Evolutionary conservation across 2,888 invertebrate species (phyloP), one percentile per base, ranked within the genome.

Genomic region (Parnassius apollo): DNA sequence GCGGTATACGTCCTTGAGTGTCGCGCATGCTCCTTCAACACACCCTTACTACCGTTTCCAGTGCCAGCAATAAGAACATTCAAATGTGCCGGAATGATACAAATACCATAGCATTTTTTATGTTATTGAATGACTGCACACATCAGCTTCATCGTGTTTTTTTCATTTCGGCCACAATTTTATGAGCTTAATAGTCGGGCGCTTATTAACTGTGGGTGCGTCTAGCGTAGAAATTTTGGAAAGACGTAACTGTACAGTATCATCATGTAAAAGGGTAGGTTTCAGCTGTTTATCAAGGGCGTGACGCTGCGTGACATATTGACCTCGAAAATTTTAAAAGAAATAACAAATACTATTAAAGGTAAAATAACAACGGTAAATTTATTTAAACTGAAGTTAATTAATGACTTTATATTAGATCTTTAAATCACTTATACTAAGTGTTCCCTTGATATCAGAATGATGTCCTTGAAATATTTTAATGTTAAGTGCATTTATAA

Each of bases 1-100:
- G 86, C 85, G 84, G 81, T 77, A 78, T 78, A 80, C 86, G 89
- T 79, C 91, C 90, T 90, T 88, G 90, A 82, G 66, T 68, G 67
- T 65, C 75, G 83, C 90, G 91, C 91, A 87, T 83, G 90, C 90
- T 85, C 78, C 72, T 66, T 63, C 72, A 69, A 77, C 80, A 81
- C 85, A 81, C 85, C 84, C 86, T 82, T 82, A 84, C 87, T 81
- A 85, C 76, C 76, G 78, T 80, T 81, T 78, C 82, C 76, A 80
- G 76, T 79, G 76, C 75, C 77, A 80, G 80, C 78, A 80, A 80
- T 77, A 69, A 76, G 75, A 75, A 68, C 74, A 66, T 70, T 67
- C 66, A 65, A 69, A 68, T 69, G 67, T 71, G 79, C 76, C 77
- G 74, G 75, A 70, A 79, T 77, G 78, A 78, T 74, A 81, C 76